Conservation (phyloP, 2,888 invertebrate genomes). For the Dryobota labecula region DNA sequence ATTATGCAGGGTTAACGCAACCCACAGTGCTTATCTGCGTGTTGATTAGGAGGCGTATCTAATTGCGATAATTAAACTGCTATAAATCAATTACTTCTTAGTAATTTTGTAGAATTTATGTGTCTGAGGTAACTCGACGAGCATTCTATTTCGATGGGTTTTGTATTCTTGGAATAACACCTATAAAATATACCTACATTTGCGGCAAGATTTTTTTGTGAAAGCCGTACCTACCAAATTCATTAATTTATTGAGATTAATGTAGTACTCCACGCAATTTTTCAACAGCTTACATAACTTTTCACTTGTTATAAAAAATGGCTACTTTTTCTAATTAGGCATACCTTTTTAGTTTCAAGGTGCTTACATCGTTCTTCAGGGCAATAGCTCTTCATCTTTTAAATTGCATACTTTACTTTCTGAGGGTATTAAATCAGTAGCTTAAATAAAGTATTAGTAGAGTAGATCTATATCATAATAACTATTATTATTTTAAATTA, state of each 20-base stretch:
- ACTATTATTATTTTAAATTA: slow-evolving; percentile 17
- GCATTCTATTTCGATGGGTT: slow-evolving; percentile 48
- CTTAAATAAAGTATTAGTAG: slow-evolving; percentile 4
- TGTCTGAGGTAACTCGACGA: slow-evolving; percentile 34
- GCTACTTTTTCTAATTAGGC: slow-evolving; percentile 50
- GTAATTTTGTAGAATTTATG: slow-evolving; percentile 64
- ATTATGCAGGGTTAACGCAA: slow-evolving; percentile 55
- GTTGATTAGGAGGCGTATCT: slow-evolving; percentile 80
- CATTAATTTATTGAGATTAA: slow-evolving; percentile 55
- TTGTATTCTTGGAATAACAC: slow-evolving; percentile 59
- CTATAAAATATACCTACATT: slow-evolving; percentile 45
- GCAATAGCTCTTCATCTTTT: slow-evolving; percentile 26
- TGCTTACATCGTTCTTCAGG: slow-evolving; percentile 1
- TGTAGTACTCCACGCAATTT: slow-evolving; percentile 53
- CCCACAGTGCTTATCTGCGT: slow-evolving; percentile 52
- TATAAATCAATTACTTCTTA: slow-evolving; percentile 82
- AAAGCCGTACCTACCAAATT: slow-evolving; percentile 36
- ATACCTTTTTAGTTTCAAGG: slow-evolving; percentile 41
- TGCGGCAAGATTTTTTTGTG: slow-evolving; percentile 35
- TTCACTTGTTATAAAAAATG: slow-evolving; percentile 39
- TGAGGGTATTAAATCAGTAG: not conserved
- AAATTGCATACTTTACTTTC: not conserved
- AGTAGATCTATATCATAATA: slow-evolving; percentile 2
- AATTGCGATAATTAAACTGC: slow-evolving; percentile 83
- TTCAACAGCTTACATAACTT: slow-evolving; percentile 59